A percentile compares a stretch with the other conserved stretches of the same genome.
These are phyloP conservation scores for Momotus momota DNA, from an alignment of 2,797 vertebrate genomes.

Conservation along the genomic window DNA sequence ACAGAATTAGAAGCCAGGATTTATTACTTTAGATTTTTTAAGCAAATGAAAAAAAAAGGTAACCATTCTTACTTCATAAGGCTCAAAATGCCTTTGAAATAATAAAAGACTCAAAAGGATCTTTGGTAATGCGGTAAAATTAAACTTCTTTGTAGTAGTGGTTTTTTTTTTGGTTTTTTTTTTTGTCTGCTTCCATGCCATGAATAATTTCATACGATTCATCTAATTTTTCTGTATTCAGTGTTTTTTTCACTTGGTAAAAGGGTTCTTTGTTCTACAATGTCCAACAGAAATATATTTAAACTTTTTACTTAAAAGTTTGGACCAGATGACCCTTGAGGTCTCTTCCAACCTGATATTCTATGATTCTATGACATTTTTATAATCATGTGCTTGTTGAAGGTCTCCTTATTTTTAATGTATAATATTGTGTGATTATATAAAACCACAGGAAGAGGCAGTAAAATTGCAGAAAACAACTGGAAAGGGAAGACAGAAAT, in stretches of 20 bases:
- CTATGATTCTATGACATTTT: background rate
- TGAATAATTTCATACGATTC: background rate
- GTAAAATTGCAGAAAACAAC: background rate
- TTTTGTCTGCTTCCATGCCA: background rate
- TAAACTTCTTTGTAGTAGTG: background rate
- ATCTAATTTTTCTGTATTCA: background rate
- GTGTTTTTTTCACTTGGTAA: background rate
- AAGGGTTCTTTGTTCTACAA: background rate
- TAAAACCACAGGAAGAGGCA: background rate
- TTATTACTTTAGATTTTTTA: background rate
- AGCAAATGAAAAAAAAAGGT: background rate
- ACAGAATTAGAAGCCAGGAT: background rate
- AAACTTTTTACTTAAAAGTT: no score
- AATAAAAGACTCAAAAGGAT: background rate
- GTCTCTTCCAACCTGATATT: no score
- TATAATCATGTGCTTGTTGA: background rate
- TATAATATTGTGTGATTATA: background rate
- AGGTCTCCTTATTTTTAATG: background rate
- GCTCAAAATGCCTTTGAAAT: background rate
- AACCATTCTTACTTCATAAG: background rate
- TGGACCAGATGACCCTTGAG: no score
- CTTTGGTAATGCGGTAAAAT: background rate
- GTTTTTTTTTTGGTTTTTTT: background rate
- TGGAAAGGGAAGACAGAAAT: background rate
- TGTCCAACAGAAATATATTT: background rate